Evolutionary conservation across 2,797 vertebrate species (phyloP), one percentile per base, ranked within the genome.

Genomic region (Remorina albescens): DNA sequence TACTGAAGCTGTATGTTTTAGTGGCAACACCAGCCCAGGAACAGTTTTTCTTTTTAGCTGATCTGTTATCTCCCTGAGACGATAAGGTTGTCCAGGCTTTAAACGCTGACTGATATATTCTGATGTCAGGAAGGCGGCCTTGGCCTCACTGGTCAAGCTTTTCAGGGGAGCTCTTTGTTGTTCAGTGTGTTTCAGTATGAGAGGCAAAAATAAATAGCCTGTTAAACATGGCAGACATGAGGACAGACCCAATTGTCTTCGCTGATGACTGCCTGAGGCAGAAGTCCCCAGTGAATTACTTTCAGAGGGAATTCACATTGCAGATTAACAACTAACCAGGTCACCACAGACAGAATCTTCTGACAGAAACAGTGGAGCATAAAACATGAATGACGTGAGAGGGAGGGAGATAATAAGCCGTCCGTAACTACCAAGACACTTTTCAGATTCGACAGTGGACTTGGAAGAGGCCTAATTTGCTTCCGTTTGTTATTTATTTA

Each of bases 211-310:
- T 66, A 85, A 81, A 88, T 71, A 80, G 70, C 73, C 67, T 66
- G 72, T 93, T 93, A 91, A 88, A 93, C 92, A 92, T 91, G 90
- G 76, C 36, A 86, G 86, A 75, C 88, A 87, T 71, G 92, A 92
- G 93, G 84, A 92, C 91, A 95, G 91, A 92, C 91, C 90, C 90
- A 93, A 86, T 95, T 95, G 95, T 93, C 91, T 90, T 92, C 86
- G 74, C 87, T 84, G 86, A 94, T 94, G 91, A 89, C 47, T 85
- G 95, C 95, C 94, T 86, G 83, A 93, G 95, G 95, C 92, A 83
- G 86, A 88, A 87, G 89, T 93, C 95, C 94, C 94, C 92, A 92
- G 95, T 95, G 93, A 90, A 73, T 93, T 89, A 91, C 93, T 93
- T 89, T 95, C 92, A 92, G 89, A 89, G 91, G 86, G 90, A 93